phyloP scores from a whole-genome alignment of 92 coral and sea anemone species.

The Palythoa grandiflora region DNA sequence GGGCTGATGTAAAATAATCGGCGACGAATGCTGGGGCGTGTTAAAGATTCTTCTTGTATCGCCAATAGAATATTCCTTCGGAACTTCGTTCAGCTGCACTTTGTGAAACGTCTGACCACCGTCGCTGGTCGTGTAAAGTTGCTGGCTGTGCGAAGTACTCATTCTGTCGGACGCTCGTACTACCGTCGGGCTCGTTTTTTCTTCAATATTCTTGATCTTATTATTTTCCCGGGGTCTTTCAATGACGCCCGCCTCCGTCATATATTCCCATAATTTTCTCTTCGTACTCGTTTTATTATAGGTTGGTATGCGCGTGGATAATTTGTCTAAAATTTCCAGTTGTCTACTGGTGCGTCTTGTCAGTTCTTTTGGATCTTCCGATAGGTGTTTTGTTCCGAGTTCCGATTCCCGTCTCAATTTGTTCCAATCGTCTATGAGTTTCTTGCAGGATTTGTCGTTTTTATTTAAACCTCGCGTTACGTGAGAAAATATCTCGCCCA shows the following conservation, averaged over 20 bases:
- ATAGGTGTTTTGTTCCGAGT: conserved; percentile 4
- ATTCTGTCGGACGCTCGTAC: not conserved
- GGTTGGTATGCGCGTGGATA: not conserved
- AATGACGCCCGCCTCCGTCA: not conserved
- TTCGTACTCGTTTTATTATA: not conserved
- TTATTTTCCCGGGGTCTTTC: not conserved
- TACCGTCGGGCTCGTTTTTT: not conserved
- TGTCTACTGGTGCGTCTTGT: not conserved
- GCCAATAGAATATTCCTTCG: not conserved
- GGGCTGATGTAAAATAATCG: too few relatives aligned
- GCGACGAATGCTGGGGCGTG: too few relatives aligned
- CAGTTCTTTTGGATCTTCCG: not conserved
- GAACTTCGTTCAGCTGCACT: not conserved
- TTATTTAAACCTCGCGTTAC: not conserved
- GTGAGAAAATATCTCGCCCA: not conserved
- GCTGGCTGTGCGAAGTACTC: not conserved
- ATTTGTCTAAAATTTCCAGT: not conserved
- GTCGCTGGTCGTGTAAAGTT: not conserved
- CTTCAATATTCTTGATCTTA: not conserved
- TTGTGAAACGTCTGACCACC: not conserved
- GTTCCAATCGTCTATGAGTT: not conserved
- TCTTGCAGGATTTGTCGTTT: conserved; percentile 1
- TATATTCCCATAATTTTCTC: conserved; percentile 3
- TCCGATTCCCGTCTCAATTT: not conserved
- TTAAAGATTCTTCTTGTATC: not conserved